A percentile compares a stretch with the other conserved stretches of the same genome.
Evolutionary conservation across 2,797 vertebrate genomes (phyloP).

Genomic region (Hafferia zeledoni): DNA sequence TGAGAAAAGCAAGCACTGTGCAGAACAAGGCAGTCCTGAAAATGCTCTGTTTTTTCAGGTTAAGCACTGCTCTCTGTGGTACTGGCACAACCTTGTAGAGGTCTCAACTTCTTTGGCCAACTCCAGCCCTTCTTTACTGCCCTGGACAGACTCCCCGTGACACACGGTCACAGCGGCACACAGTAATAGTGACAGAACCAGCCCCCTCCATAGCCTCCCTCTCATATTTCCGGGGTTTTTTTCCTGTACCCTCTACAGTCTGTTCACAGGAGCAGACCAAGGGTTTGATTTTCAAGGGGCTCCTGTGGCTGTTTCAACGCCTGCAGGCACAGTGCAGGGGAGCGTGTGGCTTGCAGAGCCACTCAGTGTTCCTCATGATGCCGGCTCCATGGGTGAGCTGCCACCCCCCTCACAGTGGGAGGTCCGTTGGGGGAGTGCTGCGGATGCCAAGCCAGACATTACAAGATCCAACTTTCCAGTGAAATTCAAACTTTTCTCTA

Average conservation of each 20-base stretch:
- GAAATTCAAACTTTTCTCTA: slow-evolving; percentile 70
- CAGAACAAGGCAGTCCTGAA: not conserved
- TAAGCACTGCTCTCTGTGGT: not conserved
- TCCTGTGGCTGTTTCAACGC: not conserved
- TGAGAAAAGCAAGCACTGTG: not conserved
- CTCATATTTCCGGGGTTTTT: not conserved
- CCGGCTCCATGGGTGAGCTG: slow-evolving; percentile 30
- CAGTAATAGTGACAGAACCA: not conserved
- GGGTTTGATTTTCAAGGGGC: not conserved
- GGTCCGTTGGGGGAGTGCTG: slow-evolving; percentile 57
- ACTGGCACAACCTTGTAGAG: not conserved
- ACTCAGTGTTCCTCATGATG: not conserved
- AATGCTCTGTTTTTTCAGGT: not conserved
- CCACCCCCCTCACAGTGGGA: slow-evolving; percentile 48
- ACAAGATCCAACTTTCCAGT: slow-evolving; percentile 76
- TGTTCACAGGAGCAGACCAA: not conserved
- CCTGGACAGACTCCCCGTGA: not conserved
- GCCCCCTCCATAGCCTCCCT: not conserved
- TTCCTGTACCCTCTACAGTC: not conserved
- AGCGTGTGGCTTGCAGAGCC: not conserved
- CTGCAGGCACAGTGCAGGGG: not conserved
- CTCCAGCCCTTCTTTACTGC: not conserved
- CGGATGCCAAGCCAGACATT: slow-evolving; percentile 63
- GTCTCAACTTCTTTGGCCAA: not conserved
- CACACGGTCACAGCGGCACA: not conserved